Conservation (phyloP, 2,888 invertebrate species). For the Timema podura region DNA sequence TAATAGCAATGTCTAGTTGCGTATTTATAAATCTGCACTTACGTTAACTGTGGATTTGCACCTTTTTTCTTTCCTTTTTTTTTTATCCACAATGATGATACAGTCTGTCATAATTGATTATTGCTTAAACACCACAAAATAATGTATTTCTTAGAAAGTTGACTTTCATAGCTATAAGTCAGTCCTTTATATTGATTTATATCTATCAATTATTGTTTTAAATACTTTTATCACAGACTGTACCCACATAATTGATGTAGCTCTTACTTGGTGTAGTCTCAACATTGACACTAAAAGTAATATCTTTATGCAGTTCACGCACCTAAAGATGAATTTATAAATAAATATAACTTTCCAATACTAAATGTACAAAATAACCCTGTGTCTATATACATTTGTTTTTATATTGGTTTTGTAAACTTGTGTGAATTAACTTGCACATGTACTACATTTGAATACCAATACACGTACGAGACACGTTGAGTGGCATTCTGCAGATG, state of each 20-base stretch:
- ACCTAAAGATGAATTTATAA: too few species aligned
- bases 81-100: slow-evolving; percentile 19
- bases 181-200: too few species aligned
- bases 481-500: slow-evolving; percentile 24
- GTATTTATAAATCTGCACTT: slow-evolving; percentile 21
- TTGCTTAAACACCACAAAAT: too few species aligned
- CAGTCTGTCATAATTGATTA: slow-evolving; percentile 20
- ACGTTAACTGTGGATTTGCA: slow-evolving; percentile 21
- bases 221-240: slow-evolving; percentile 9
- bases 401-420: too few species aligned
- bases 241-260: slow-evolving; percentile 6
- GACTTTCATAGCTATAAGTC: too few species aligned
- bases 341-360: too few species aligned
- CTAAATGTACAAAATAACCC: too few species aligned
- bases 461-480: slow-evolving; percentile 50
- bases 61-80: not conserved
- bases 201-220: too few species aligned
- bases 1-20: slow-evolving; percentile 21
- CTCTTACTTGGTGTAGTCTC: not conserved
- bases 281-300: not conserved
- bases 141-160: too few species aligned
- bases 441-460: slow-evolving; percentile 64
- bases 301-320: too few species aligned
- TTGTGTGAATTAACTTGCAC: slow-evolving; percentile 20
- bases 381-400: too few species aligned